Conservation (phyloP, 1,140 invertebrate genomes). For the Akabosia matsudoensis region DNA sequence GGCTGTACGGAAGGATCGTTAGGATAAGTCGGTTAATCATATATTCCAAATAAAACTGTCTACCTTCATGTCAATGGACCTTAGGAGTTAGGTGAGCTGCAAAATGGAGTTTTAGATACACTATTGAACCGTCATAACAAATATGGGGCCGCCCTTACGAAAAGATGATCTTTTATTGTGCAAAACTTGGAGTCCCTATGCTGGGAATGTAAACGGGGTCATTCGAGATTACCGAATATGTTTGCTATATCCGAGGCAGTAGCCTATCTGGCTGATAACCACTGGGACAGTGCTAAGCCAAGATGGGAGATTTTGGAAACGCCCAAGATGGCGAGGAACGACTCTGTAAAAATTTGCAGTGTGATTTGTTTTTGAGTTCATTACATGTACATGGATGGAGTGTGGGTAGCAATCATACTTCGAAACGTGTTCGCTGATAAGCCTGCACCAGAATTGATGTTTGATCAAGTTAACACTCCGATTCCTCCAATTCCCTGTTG, state of each 20-base stretch:
- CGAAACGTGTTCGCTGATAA: neutral
- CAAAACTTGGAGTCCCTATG: neutral
- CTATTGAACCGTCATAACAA: neutral
- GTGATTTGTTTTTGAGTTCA: neutral
- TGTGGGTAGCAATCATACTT: neutral
- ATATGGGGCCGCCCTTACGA: neutral
- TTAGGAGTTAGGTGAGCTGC: neutral
- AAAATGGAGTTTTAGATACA: neutral
- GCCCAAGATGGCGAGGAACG: neutral
- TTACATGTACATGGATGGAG: neutral
- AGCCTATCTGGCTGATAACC: neutral
- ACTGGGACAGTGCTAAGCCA: neutral
- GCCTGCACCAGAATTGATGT: neutral
- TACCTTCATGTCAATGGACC: neutral
- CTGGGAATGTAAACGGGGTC: neutral
- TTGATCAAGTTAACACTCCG: neutral
- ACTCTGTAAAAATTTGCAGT: neutral
- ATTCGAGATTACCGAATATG: neutral
- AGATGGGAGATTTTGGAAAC: neutral
- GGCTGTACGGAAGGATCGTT: neutral
- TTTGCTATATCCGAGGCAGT: neutral
- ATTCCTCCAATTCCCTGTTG: neutral
- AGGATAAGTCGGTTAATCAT: neutral
- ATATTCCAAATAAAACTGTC: neutral
- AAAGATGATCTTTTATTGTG: neutral